Conservation (phyloP, 2,888 invertebrate species). For the Beris morrisii region DNA sequence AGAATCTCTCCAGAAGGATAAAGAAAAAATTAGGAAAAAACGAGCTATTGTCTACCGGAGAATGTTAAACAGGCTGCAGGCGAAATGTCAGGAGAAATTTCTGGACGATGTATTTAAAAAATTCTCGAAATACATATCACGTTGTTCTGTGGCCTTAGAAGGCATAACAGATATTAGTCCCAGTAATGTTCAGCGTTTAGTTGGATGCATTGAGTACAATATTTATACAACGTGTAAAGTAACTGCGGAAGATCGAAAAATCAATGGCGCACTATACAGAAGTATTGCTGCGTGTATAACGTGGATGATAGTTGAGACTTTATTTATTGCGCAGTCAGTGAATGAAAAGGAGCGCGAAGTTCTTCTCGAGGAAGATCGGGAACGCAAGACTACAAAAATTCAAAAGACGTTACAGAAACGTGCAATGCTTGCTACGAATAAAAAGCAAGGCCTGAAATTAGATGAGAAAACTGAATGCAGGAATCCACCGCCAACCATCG, state of each 20-base stretch:
- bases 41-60: not conserved
- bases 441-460: not conserved
- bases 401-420: constrained; percentile 6
- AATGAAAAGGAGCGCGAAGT: not conserved
- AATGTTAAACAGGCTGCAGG: constrained; percentile 7
- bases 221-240: constrained; percentile 20
- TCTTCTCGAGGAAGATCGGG: not conserved
- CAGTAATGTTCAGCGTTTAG: constrained; percentile 18
- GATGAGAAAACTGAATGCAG: not conserved
- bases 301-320: constrained; percentile 9
- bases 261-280: constrained; percentile 12
- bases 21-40: constrained; percentile 1
- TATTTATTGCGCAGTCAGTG: constrained; percentile 3
- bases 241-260: constrained; percentile 5
- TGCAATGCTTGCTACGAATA: constrained; percentile 15
- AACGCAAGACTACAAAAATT: not conserved
- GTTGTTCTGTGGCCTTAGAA: constrained; percentile 8
- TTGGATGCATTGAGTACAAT: constrained; percentile 14
- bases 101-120: constrained; percentile 2
- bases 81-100: constrained; percentile 4
- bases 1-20: constrained; percentile 2
- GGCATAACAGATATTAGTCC: constrained; percentile 8
- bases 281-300: constrained; percentile 2
- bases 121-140: constrained; percentile 16
- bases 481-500: constrained; percentile 2